Evolutionary conservation across 2,888 invertebrate genomes (phyloP).

Genomic region (Luffia ferchaultella): DNA sequence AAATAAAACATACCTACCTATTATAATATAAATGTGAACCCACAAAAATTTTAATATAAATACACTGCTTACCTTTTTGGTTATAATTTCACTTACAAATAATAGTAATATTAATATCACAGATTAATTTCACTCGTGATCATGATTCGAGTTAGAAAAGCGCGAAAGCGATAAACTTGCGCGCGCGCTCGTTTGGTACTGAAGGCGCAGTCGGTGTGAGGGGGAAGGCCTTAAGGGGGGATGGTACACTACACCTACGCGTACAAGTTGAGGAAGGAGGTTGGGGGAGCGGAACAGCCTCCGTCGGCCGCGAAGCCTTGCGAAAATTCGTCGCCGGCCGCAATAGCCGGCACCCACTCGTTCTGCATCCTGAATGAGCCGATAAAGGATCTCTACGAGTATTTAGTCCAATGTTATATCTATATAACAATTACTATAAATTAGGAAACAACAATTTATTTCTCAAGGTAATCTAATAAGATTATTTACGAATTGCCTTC

Average conservation of each 20-base stretch:
- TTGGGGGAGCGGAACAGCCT: slow-evolving; percentile 14
- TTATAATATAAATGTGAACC: too few relatives aligned
- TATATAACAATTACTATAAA: too few relatives aligned
- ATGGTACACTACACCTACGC: slow-evolving; percentile 22
- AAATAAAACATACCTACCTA: too few relatives aligned
- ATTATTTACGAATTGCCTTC: too few relatives aligned
- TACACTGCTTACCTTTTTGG: not conserved
- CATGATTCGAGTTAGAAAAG: not conserved
- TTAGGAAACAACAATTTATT: too few relatives aligned
- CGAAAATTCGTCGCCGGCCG: slow-evolving; percentile 35
- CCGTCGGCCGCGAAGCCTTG: slow-evolving; percentile 44
- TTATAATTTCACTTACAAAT: not conserved
- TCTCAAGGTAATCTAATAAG: too few relatives aligned
- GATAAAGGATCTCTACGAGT: too few relatives aligned
- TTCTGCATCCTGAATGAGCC: not conserved
- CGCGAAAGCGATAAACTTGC: not conserved
- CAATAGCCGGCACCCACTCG: not conserved
- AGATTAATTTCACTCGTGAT: not conserved
- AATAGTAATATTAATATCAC: not conserved
- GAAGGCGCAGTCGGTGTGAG: slow-evolving; percentile 27
- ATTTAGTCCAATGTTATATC: too few relatives aligned
- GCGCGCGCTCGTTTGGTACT: not conserved
- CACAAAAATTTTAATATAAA: too few relatives aligned
- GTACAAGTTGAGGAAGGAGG: slow-evolving; percentile 36
- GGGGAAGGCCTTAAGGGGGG: slow-evolving; percentile 20